Base-by-base conservation (phyloP, 1,140 invertebrate genomes). In the Philotrypesis tridentata region DNA sequence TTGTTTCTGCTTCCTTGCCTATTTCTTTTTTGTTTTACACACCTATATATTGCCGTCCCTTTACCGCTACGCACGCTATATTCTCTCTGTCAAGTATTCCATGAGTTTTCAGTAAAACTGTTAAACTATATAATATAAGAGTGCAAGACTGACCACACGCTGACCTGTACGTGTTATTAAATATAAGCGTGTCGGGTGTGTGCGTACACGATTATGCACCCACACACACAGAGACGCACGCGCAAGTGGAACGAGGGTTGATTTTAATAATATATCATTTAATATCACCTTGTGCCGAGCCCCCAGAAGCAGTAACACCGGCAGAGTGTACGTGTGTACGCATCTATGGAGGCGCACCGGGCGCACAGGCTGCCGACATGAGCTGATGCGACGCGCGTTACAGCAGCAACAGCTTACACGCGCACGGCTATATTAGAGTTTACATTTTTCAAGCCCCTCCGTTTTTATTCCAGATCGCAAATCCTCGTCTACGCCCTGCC, bases 381-480 rank as follows among this genome's bases (percentile, higher is more conserved):
- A 61, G 1, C 33, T 9, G 17, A 67, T n/a, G n/a, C n/a, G 9
- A 71, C 27, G 29, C 21, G 4, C 43, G 43, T 55, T 71, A 79
- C 48, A n/a, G 7, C 40, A n/a, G 21, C 8, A 37, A 2, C 7
- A 72, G 25, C 31, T 21, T 48, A 61, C 40, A 37, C 33, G 12
- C 14, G 21, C 27, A 67, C 67, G 27, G 67, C 75, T 72, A 74
- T 82, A 79, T 84, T 79, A 82, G 61, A 84, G 82, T 82, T 82
- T 84, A 82, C 71, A 83, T 84, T 79, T 75, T 65, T 37, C 40
- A 25, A 55, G 48, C 48, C 48, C 61, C 48, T 31, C 25, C n/a
- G n/a, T n/a, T 60, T 55, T 29, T 31, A 23, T 55, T 27, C 2
- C n/a, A 0, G 48, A 17, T 48, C 70, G 27, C 68, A 37, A 71